Base-by-base conservation (phyloP, 2,113 vertebrate species). In the Trinectes maculatus region DNA sequence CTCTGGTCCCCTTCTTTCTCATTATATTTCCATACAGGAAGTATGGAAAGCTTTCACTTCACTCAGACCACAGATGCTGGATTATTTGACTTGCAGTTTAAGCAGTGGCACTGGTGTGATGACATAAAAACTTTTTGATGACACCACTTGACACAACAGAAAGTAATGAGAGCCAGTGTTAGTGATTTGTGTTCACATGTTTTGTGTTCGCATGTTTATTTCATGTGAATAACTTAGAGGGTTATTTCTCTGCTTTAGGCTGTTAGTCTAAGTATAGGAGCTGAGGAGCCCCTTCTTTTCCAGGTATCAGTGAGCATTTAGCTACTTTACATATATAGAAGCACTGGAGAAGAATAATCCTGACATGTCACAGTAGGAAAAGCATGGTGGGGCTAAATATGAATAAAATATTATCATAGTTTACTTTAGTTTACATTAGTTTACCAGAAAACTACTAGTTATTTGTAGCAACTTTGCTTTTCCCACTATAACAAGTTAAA, bases 161-260 rank as follows among this genome's bases (percentile, higher is more conserved):
- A 15, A 48, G 16, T 21, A 57, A 13, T 18, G n/a, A 44, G 19
- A 59, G 22, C 15, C 26, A 61, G 62, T 25, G 22, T 52, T 3
- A 51, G 44, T 7, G 2, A n/a, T 16, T 19, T 15, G 18, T 22
- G 54, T 28, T 25, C 6, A n/a, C n/a, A 6, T 47, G 51, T 44
- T 33, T 58, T 59, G 16, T 33, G 39, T 53, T 33, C 11, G 31
- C n/a, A 16, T 51, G 36, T 54, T 47, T 28, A 37, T 28, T 21
- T 1, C 49, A 25, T 4, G 5, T 36, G 31, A 26, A 49, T 22
- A 8, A 31, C 25, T 40, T n/a, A 16, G 40, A 37, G 6, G 10
- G 15, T 46, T 34, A 5, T 4, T 34, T n/a, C 22, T 34, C 7
- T 55, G 28, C 6, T 19, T 16, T 29, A 28, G 37, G 36, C 18